Evolutionary conservation across 2,888 invertebrate species (phyloP).

Genomic region (Apodemia mormo): DNA sequence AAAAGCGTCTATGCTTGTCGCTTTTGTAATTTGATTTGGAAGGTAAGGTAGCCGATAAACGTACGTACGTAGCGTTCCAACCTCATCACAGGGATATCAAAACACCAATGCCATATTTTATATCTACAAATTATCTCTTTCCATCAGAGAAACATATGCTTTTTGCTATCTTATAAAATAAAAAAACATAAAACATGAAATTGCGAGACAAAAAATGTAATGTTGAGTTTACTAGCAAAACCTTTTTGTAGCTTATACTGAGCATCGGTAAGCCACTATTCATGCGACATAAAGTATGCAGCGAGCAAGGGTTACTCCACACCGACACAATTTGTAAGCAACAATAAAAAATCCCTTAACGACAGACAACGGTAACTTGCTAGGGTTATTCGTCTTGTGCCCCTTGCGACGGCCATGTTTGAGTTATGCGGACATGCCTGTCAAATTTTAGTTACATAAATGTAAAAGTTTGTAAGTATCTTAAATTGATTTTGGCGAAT

Average conservation of each 20-base stretch:
- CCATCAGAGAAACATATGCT: too few species aligned
- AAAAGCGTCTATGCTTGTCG: too few species aligned
- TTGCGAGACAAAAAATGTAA: background rate
- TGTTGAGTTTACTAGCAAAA: background rate
- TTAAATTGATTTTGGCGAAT: too few species aligned
- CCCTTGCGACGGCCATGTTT: constrained; percentile 54
- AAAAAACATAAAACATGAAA: background rate
- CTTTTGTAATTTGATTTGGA: too few species aligned
- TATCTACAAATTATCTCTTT: too few species aligned
- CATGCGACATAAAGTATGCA: constrained; percentile 71
- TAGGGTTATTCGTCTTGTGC: constrained; percentile 76
- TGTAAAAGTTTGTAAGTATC: too few species aligned
- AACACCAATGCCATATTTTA: too few species aligned
- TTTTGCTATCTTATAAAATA: too few species aligned
- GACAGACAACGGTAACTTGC: constrained; percentile 65
- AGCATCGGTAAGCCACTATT: constrained; percentile 34
- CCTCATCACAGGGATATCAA: too few species aligned
- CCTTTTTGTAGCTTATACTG: background rate
- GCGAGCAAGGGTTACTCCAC: constrained; percentile 54
- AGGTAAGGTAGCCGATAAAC: too few species aligned
- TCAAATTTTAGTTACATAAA: background rate
- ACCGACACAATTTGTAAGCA: constrained; percentile 71
- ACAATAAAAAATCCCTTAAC: constrained; percentile 81
- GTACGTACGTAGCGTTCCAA: too few species aligned
- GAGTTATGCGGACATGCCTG: constrained; percentile 49